These are phyloP conservation scores for Galeopterus variegatus DNA, from an alignment of 2,113 vertebrate genomes.

Conservation along the genomic window DNA sequence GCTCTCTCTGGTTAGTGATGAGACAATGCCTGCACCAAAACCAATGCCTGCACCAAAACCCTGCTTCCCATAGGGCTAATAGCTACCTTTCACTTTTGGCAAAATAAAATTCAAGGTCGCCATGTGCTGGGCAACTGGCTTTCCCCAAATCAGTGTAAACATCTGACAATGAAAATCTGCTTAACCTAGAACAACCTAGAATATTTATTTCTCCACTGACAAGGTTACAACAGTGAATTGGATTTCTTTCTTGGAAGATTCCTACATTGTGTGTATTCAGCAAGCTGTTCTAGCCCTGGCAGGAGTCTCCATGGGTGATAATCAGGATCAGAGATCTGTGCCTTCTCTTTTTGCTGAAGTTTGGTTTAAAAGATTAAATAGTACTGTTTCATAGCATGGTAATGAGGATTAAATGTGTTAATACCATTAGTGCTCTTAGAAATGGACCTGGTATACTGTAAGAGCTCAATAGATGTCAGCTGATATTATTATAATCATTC, in stretches of 20 bases:
- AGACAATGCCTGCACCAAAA: neutral
- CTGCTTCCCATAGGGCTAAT: neutral
- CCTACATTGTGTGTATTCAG: neutral
- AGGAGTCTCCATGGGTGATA: neutral
- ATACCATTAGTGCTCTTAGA: neutral
- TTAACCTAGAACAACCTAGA: neutral
- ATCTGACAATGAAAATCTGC: neutral
- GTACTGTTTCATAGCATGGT: neutral
- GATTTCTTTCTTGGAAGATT: neutral
- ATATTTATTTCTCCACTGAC: neutral
- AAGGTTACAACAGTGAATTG: neutral
- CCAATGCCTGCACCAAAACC: neutral
- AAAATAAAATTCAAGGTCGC: neutral
- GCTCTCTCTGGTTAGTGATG: neutral
- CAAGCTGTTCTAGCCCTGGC: neutral
- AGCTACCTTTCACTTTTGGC: neutral
- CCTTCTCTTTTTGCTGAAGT: neutral
- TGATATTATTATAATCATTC: neutral
- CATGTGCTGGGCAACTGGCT: neutral
- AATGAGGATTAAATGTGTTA: neutral
- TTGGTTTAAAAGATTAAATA: neutral
- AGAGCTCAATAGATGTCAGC: neutral
- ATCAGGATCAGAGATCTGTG: neutral
- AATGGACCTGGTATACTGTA: neutral
- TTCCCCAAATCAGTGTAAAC: constrained; percentile 14